These are phyloP conservation scores for Odontothrips loti DNA, from an alignment of 2,888 invertebrate species.

Conservation along the genomic window DNA sequence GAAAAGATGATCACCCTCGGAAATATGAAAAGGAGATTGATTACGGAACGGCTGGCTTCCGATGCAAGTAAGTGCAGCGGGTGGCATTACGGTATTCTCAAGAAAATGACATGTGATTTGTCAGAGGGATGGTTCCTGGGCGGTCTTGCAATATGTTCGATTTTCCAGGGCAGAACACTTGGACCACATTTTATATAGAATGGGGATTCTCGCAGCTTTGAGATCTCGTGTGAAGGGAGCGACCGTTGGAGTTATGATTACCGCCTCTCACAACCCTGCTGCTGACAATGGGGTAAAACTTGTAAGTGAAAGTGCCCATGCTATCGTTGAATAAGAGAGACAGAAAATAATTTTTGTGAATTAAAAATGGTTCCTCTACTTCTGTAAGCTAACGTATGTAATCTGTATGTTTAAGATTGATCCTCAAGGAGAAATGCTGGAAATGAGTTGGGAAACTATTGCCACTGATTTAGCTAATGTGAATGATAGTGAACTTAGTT, in stretches of 20 bases:
- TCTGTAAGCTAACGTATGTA: neutral
- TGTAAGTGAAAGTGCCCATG: neutral
- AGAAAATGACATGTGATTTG: conserved; percentile 25
- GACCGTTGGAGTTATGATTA: conserved; percentile 96
- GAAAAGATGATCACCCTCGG: conserved; percentile 38
- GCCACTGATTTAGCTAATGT: conserved; percentile 86
- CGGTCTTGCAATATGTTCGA: conserved; percentile 25
- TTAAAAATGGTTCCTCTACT: no score
- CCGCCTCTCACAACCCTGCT: conserved; percentile 97
- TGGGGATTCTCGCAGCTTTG: conserved; percentile 88
- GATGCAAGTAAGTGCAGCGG: conserved; percentile 62
- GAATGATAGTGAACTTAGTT: conserved; percentile 63
- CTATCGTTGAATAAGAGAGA: no score
- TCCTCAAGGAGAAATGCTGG: conserved; percentile 95
- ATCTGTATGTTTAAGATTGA: conserved; percentile 57
- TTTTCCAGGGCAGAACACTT: conserved; percentile 71
- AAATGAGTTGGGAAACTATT: conserved; percentile 82
- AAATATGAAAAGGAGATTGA: conserved; percentile 50
- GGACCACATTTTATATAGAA: conserved; percentile 88
- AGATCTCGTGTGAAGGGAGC: conserved; percentile 77
- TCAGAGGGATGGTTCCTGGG: conserved; percentile 33
- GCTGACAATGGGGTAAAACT: conserved; percentile 96
- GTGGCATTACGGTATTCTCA: neutral
- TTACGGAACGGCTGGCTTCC: conserved; percentile 83
- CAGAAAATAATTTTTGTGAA: no score